Percentiles rank a stretch among this genome's conserved stretches.
These are phyloP conservation scores for Nicator chloris DNA, from an alignment of 2,113 vertebrate species.

Conservation along the genomic window DNA sequence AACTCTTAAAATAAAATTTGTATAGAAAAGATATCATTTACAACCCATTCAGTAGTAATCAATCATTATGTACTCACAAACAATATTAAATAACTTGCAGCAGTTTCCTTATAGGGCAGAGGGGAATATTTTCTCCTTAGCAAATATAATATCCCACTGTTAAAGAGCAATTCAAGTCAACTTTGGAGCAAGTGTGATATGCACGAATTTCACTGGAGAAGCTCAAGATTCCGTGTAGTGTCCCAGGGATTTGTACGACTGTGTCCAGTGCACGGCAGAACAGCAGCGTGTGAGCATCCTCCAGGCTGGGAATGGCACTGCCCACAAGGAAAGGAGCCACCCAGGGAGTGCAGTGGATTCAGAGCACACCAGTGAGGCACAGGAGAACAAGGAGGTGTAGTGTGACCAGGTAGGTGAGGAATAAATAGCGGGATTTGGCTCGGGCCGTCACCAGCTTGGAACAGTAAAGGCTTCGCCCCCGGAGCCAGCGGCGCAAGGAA, in stretches of 20 bases:
- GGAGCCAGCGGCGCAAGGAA: constrained; percentile 79
- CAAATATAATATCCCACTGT: constrained; percentile 65
- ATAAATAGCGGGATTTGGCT: constrained; percentile 82
- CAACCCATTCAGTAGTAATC: constrained; percentile 64
- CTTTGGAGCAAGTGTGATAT: constrained; percentile 57
- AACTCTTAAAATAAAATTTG: constrained; percentile 72
- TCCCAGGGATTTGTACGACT: constrained; percentile 31
- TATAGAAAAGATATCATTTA: constrained; percentile 72
- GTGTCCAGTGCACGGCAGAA: constrained; percentile 63
- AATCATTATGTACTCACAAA: constrained; percentile 43
- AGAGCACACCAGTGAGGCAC: constrained; percentile 82
- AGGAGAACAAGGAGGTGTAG: constrained; percentile 81
- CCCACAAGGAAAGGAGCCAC: not conserved
- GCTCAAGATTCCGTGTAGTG: not conserved
- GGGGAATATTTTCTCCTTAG: constrained; percentile 60
- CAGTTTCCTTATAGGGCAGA: constrained; percentile 55
- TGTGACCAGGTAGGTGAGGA: constrained; percentile 80
- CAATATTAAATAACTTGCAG: constrained; percentile 63
- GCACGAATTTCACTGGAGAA: constrained; percentile 20
- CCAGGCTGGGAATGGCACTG: not conserved
- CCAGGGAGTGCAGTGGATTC: constrained; percentile 25
- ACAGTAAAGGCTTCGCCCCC: constrained; percentile 85
- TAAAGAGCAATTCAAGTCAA: constrained; percentile 46
- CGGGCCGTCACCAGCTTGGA: constrained; percentile 82
- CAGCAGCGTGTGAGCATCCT: constrained; percentile 55